Conservation (phyloP, 1,140 invertebrate genomes). For the Aphis craccivora region DNA sequence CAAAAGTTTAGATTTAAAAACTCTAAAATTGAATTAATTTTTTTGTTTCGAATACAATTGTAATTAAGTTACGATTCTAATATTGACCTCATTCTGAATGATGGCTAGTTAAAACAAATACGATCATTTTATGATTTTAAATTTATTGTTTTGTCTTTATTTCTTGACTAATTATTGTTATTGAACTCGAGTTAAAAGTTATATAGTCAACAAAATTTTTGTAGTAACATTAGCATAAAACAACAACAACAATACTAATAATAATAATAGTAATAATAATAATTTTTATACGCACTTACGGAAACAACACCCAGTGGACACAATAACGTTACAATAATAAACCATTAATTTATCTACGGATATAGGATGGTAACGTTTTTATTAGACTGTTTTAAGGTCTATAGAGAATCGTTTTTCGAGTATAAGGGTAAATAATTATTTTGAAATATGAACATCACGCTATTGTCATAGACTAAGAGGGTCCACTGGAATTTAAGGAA, state of each 20-base stretch:
- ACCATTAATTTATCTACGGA: neutral
- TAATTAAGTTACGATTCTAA: slow-evolving; percentile 25
- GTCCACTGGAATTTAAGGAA: too few relatives aligned
- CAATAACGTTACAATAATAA: neutral
- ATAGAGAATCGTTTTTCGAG: neutral
- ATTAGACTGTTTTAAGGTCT: neutral
- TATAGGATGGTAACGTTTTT: neutral
- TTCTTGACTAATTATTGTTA: slow-evolving; percentile 8
- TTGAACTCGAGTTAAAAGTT: neutral
- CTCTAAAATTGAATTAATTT: slow-evolving; percentile 27
- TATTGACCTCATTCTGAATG: neutral
- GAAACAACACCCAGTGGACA: neutral
- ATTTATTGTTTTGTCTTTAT: neutral
- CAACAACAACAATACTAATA: too few relatives aligned
- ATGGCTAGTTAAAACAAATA: neutral
- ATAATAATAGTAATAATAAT: slow-evolving; percentile 16
- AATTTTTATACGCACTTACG: neutral
- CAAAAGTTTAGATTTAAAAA: slow-evolving; percentile 46
- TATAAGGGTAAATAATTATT: neutral
- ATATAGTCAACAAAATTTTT: neutral
- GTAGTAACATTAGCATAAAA: neutral
- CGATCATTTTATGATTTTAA: neutral
- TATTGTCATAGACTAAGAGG: neutral
- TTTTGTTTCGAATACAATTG: neutral
- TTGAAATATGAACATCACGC: neutral